Conservation (phyloP, 2,797 vertebrate species). For the Characodon lateralis region DNA sequence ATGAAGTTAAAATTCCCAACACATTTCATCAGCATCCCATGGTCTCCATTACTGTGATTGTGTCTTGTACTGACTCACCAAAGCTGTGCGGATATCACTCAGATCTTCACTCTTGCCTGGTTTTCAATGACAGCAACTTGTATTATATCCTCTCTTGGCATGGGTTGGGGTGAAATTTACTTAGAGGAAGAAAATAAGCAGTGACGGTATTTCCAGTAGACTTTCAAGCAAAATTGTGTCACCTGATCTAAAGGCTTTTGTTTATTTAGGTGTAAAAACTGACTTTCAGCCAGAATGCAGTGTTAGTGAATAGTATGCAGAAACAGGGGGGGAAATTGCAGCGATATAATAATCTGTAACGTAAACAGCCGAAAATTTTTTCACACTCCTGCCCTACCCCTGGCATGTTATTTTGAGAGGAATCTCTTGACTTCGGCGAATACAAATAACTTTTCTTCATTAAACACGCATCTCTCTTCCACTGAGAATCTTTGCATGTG, state of each 20-base stretch:
- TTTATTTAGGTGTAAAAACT: not conserved
- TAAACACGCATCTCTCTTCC: not conserved
- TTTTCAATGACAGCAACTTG: not conserved
- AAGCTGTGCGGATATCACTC: not conserved
- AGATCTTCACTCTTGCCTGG: not conserved
- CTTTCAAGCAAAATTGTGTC: not conserved
- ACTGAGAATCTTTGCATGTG: not conserved
- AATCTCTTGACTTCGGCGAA: too few species aligned
- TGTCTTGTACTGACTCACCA: not conserved
- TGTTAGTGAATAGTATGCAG: not conserved
- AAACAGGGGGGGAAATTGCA: not conserved
- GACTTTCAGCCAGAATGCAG: not conserved
- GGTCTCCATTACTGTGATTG: not conserved
- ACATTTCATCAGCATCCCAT: not conserved
- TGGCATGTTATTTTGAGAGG: too few species aligned
- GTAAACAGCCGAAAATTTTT: not conserved
- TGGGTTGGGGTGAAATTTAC: not conserved
- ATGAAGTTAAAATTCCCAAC: not conserved
- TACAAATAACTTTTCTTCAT: too few species aligned
- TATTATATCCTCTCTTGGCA: not conserved
- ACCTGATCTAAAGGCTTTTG: not conserved
- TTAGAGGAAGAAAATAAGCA: not conserved
- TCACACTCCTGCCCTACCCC: not conserved
- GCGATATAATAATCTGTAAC: not conserved
- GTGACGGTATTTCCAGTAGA: not conserved